Evolutionary conservation across 2,888 invertebrate genomes (phyloP), one percentile per base, ranked within the genome.

Genomic region (Acleris cristana): DNA sequence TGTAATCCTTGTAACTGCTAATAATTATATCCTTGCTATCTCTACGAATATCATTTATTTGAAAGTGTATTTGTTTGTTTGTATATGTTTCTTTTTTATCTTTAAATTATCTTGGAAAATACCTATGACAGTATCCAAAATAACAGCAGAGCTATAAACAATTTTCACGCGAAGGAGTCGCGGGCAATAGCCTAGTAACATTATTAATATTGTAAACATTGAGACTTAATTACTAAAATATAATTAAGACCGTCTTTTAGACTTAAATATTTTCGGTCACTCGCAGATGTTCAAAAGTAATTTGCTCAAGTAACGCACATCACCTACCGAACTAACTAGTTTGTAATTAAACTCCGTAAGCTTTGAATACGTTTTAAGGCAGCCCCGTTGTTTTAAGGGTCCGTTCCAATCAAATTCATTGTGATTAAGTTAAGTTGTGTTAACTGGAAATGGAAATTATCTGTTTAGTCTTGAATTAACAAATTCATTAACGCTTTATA

Each of bases 281-380:
- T 57, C 45, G 55, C 66, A 66, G 61, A 45, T 66, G 52, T 61
- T 57, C 52, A 26, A 62, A 61, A 66, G 66, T 62, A 62, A 66
- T 66, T 62, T 51, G 56, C n/a, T 56, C 26, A 56, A 65, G 26
- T 26, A 61, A 56, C 55, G 56, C 51, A 61, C 30, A 66, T 34
- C 56, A 57, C 66, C 51, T 34, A 57, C 23, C 55, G 40, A 61
- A 66, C 57, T 52, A 66, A 66, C 49, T 65, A 62, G 61, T 62
- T 61, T 18, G 45, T 62, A 57, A 61, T 66, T 57, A 66, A 58
- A 61, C 34, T 66, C 52, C 51, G 52, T 53, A 56, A 45, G 34
- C 44, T 18, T 61, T 53, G 14, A 52, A 48, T 62, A 61, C 44
- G 52, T 56, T 52, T 56, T n/a, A 59, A 52, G 44, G 52, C 51